phyloP scores from a whole-genome alignment of 2,113 vertebrate species.

The Riparia riparia region DNA sequence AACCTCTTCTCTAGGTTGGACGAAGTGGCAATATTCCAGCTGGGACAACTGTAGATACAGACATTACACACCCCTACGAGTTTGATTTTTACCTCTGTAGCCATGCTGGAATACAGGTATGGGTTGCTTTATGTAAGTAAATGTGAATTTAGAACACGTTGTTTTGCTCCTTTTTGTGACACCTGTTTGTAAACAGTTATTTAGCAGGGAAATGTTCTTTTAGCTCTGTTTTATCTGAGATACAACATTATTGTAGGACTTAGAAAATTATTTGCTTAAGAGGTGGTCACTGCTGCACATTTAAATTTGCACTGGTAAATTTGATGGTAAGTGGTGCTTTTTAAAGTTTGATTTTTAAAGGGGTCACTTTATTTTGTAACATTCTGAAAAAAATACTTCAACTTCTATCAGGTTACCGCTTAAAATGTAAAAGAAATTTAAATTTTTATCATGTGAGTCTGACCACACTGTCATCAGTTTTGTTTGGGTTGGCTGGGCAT shows the following conservation, averaged over 20 bases:
- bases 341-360: neutral
- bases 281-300: neutral
- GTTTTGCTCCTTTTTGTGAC: neutral
- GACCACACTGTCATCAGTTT: neutral
- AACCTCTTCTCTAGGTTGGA: conserved; percentile 83
- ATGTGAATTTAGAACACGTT: neutral
- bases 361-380: neutral
- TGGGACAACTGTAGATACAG: conserved; percentile 96
- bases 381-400: neutral
- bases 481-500: neutral
- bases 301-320: neutral
- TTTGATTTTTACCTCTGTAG: conserved; percentile 99
- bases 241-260: neutral
- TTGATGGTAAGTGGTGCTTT: neutral
- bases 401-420: neutral
- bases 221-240: neutral
- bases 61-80: conserved; percentile 97
- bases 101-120: conserved; percentile 99
- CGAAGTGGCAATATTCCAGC: conserved; percentile 99
- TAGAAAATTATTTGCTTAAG: neutral
- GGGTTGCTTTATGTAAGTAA: neutral
- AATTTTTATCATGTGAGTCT: neutral
- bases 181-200: neutral
- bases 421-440: neutral
- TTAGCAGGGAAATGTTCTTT: neutral